A percentile compares a stretch with the other conserved stretches of the same genome.
Evolutionary conservation across 1,140 invertebrate species (phyloP).

Genomic region (Heterodera carotae): DNA sequence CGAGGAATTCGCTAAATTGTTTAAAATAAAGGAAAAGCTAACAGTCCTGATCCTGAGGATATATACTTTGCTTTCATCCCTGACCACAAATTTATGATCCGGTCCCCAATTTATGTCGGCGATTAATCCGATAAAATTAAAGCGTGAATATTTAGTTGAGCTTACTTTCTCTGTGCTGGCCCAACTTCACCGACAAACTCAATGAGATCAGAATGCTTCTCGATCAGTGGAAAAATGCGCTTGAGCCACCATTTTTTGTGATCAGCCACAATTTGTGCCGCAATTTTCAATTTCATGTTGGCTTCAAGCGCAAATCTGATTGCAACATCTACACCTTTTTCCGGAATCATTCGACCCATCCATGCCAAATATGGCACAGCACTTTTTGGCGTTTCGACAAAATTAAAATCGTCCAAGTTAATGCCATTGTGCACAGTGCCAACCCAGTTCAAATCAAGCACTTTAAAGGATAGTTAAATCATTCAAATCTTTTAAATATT

Average conservation of each 20-base stretch:
- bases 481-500: no score
- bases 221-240: slow-evolving; percentile 5
- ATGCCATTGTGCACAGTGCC: slow-evolving; percentile 25
- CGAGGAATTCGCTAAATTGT: slow-evolving; percentile 20
- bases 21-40: no score
- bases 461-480: no score
- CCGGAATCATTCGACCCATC: slow-evolving; percentile 25
- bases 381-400: slow-evolving; percentile 21
- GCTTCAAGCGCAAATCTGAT: slow-evolving; percentile 25
- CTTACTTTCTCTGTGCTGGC: slow-evolving; percentile 29
- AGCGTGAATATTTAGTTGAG: background rate
- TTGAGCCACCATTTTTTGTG: slow-evolving; percentile 18
- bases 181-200: slow-evolving; percentile 25
- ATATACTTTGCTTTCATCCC: no score
- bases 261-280: slow-evolving; percentile 23
- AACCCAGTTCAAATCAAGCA: slow-evolving; percentile 18
- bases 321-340: slow-evolving; percentile 21
- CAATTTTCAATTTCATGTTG: slow-evolving; percentile 7
- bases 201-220: slow-evolving; percentile 6
- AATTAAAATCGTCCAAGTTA: slow-evolving; percentile 8
- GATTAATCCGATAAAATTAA: no score
- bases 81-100: no score
- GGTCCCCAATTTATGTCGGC: no score
- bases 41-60: no score
- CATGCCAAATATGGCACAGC: slow-evolving; percentile 24